Percentiles rank a stretch among this genome's conserved stretches.
These are phyloP conservation scores for Microtus montanus DNA, from an alignment of 2,113 vertebrate genomes.

Conservation along the genomic window DNA sequence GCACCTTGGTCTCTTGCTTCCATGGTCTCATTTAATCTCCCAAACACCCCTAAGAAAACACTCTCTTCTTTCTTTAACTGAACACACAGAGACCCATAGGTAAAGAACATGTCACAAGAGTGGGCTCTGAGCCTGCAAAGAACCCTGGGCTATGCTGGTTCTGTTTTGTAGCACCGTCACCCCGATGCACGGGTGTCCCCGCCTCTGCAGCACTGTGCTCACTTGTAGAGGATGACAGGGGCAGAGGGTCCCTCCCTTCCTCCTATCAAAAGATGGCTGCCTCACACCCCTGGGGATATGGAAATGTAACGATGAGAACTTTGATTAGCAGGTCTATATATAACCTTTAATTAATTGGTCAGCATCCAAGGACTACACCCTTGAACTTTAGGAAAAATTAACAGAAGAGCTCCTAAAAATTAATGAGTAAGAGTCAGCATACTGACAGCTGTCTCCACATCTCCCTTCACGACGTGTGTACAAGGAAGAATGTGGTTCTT, in stretches of 20 bases:
- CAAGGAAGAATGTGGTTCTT: background rate
- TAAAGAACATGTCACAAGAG: background rate
- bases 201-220: background rate
- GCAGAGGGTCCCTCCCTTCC: background rate
- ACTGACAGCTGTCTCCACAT: slow-evolving; percentile 56
- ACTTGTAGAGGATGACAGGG: background rate
- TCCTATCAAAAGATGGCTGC: slow-evolving; percentile 47
- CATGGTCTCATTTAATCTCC: background rate
- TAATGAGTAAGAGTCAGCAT: slow-evolving; percentile 83
- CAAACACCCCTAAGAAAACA: background rate
- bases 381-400: slow-evolving; percentile 86
- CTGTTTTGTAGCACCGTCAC: background rate
- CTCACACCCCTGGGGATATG: slow-evolving; percentile 29
- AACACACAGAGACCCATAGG: background rate
- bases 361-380: slow-evolving; percentile 83
- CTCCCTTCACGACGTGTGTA: background rate
- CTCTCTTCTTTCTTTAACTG: background rate
- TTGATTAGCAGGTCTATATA: slow-evolving; percentile 82
- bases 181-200: no score
- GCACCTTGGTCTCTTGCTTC: background rate
- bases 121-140: background rate
- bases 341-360: slow-evolving; percentile 87
- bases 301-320: slow-evolving; percentile 72
- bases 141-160: background rate
- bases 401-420: slow-evolving; percentile 82